Evolutionary conservation across 2,113 vertebrate genomes (phyloP), one percentile per base, ranked within the genome.

Genomic region (Pithys albifrons): DNA sequence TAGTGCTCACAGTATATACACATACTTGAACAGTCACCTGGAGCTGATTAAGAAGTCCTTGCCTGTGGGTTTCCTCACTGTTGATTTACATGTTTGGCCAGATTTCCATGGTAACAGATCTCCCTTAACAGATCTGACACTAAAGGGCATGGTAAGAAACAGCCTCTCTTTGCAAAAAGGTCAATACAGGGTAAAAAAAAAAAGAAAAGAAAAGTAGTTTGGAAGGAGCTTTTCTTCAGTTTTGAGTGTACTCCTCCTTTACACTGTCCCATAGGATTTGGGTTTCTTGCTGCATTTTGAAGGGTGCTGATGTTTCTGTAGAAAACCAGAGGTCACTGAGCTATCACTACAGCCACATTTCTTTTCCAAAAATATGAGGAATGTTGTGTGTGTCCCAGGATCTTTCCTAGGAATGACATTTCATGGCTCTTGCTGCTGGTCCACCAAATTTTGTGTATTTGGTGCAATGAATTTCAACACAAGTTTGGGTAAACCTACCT

Each of bases 71-170:
- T 98, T 98, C 97, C 98, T 99, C 96, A 98, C 98, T 95, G 97
- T 98, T 96, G 96, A 98, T 97, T 98, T 99, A 95, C 99, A 99
- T 95, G 97, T 99, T 98, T 99, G 99, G 99, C 99, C 99, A 24
- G 99, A 99, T 98, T 99, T 99, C 98, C 99, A 99, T 85, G 99
- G 99, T 77, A 99, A 99, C 98, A 98, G 99, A 94, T 99, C 99
- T 78, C 99, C 99, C 64, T 98, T 99, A 96, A 98, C 99, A 67
- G 99, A 99, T 98, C 98, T 99, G 95, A 98, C 98, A 93, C 97
- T 99, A 81, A 99, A 99, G 96, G 99, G 99, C 98, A 99, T 98
- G 99, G 99, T 99, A 98, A 98, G 98, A 96, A 97, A 98, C 94
- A 97, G 93, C 86, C 87, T 96, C 93, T 96, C 91, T 94, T 95